These are phyloP conservation scores for Ctenochaetus hawaiiensis DNA, from an alignment of 2,797 vertebrate species.

Conservation along the genomic window DNA sequence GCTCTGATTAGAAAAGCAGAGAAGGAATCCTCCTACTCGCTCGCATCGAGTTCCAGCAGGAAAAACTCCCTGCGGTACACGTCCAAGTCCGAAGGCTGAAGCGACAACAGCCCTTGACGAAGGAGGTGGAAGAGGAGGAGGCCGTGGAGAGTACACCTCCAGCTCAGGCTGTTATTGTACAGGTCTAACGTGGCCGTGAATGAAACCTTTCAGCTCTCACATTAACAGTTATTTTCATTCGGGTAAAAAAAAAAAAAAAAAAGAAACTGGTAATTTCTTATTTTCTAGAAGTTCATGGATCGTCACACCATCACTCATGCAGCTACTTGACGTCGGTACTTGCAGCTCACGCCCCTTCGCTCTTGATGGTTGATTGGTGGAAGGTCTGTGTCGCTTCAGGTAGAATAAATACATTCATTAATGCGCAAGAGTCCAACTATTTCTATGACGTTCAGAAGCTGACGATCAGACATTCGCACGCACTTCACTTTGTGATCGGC, in stretches of 20 bases:
- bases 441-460: not conserved
- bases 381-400: slow-evolving; percentile 15
- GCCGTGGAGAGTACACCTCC: slow-evolving; percentile 31
- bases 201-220: slow-evolving; percentile 4
- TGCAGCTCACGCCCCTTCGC: slow-evolving; percentile 50
- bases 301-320: slow-evolving; percentile 58
- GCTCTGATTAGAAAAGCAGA: slow-evolving; percentile 84
- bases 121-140: slow-evolving; percentile 49
- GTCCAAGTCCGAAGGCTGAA: slow-evolving; percentile 61
- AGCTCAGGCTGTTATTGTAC: slow-evolving; percentile 5
- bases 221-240: not conserved
- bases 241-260: slow-evolving; percentile 25
- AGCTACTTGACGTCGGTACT: slow-evolving; percentile 41
- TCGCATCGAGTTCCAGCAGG: slow-evolving; percentile 74
- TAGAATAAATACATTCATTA: too few relatives aligned
- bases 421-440: not conserved
- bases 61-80: slow-evolving; percentile 67
- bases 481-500: not conserved
- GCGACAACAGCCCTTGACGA: slow-evolving; percentile 66
- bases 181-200: slow-evolving; percentile 1
- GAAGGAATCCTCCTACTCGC: slow-evolving; percentile 79
- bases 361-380: slow-evolving; percentile 55
- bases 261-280: slow-evolving; percentile 68
- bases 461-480: not conserved
- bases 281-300: slow-evolving; percentile 74